These are phyloP conservation scores for Anguilla rostrata DNA, from an alignment of 2,113 vertebrate species.

Conservation along the genomic window DNA sequence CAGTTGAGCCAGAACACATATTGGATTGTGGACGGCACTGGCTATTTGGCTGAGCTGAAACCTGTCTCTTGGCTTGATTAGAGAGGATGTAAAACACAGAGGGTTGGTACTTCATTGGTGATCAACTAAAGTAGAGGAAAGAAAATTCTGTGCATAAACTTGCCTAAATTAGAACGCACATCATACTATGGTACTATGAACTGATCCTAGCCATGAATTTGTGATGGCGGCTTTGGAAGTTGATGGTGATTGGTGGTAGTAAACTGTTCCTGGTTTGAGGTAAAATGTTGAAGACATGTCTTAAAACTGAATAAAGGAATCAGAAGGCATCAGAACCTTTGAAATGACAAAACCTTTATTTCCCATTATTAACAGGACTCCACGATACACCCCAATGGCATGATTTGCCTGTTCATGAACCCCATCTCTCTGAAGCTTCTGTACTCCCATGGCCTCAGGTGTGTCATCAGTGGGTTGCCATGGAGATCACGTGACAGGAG, in stretches of 20 bases:
- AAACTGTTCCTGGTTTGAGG: too few species aligned
- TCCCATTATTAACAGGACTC: background rate
- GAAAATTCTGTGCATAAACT: too few species aligned
- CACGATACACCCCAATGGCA: background rate
- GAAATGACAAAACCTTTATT: background rate
- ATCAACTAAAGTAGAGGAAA: background rate
- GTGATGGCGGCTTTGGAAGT: background rate
- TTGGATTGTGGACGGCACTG: too few species aligned
- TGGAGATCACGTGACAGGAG: slow-evolving; percentile 48
- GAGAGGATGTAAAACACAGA: too few species aligned
- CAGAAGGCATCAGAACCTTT: background rate
- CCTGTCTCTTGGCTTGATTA: too few species aligned
- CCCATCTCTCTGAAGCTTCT: too few species aligned
- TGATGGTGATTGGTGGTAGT: background rate
- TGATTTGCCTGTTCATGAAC: too few species aligned
- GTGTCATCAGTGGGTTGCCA: too few species aligned
- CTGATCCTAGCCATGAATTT: background rate
- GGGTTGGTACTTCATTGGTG: background rate
- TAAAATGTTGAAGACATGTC: too few species aligned
- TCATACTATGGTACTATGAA: background rate
- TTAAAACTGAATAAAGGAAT: background rate
- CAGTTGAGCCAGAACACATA: too few species aligned
- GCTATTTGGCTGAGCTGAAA: too few species aligned
- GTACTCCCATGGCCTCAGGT: too few species aligned
- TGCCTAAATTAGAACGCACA: background rate